Conservation (phyloP, 2,797 vertebrate genomes). For the Acridotheres tristis region DNA sequence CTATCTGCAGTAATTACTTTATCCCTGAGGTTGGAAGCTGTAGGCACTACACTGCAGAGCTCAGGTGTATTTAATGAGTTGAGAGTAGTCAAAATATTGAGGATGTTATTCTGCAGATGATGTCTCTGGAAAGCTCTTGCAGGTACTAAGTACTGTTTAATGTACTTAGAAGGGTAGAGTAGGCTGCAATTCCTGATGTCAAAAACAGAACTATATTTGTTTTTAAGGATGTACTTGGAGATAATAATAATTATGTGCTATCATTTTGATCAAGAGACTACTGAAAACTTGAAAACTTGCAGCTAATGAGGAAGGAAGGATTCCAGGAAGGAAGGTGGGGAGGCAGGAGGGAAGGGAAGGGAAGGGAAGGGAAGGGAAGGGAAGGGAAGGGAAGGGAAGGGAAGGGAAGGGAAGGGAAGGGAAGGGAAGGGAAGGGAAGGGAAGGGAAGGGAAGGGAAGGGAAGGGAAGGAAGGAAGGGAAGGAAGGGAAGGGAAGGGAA, state of each 20-base stretch:
- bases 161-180: neutral
- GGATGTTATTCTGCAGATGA: slow-evolving; percentile 1
- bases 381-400: too few species aligned
- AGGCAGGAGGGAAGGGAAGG: neutral
- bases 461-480: neutral
- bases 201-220: neutral
- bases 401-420: too few species aligned
- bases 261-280: neutral
- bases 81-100: slow-evolving; percentile 19
- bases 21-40: neutral
- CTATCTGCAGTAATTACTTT: neutral
- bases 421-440: too few species aligned
- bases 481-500: too few species aligned
- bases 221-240: neutral
- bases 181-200: neutral
- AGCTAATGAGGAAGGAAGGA: too few species aligned
- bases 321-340: too few species aligned
- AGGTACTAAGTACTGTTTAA: neutral
- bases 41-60: neutral
- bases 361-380: too few species aligned
- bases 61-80: slow-evolving; percentile 1
- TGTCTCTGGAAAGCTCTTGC: neutral
- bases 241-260: neutral
- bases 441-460: too few species aligned
- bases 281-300: neutral